phyloP scores from a whole-genome alignment of 2,797 vertebrate genomes.

The Nyctibius grandis region DNA sequence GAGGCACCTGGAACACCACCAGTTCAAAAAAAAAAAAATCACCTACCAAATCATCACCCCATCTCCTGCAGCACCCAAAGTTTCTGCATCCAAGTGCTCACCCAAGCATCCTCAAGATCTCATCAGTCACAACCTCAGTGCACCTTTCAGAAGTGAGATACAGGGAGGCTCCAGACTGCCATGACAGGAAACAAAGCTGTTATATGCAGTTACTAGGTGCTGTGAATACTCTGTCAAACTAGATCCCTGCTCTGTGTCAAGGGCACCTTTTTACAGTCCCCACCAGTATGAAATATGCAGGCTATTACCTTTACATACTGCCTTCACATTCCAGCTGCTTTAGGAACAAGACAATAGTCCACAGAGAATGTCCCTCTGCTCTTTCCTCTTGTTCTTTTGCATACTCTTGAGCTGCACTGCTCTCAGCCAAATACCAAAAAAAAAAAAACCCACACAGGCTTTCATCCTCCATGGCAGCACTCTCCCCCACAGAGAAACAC shows the following conservation, averaged over 20 bases:
- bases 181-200: not conserved
- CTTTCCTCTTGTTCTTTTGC: not conserved
- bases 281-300: not conserved
- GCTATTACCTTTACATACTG: not conserved
- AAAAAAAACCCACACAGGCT: not conserved
- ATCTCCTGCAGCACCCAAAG: not conserved
- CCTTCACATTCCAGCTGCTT: not conserved
- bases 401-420: not conserved
- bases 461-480: not conserved
- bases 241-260: not conserved
- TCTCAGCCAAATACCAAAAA: not conserved
- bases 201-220: not conserved
- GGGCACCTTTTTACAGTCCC: not conserved
- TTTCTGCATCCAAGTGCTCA: not conserved
- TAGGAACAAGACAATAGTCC: not conserved
- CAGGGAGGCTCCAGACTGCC: not conserved
- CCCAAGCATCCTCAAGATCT: not conserved
- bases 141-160: not conserved
- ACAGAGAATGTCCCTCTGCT: not conserved
- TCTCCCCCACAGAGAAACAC: not conserved
- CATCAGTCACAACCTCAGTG: not conserved
- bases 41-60: not conserved
- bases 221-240: not conserved
- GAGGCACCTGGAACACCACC: fast-evolving
- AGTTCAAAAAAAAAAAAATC: not conserved